phyloP scores from a whole-genome alignment of 2,113 vertebrate species.

The Macaca mulatta region DNA sequence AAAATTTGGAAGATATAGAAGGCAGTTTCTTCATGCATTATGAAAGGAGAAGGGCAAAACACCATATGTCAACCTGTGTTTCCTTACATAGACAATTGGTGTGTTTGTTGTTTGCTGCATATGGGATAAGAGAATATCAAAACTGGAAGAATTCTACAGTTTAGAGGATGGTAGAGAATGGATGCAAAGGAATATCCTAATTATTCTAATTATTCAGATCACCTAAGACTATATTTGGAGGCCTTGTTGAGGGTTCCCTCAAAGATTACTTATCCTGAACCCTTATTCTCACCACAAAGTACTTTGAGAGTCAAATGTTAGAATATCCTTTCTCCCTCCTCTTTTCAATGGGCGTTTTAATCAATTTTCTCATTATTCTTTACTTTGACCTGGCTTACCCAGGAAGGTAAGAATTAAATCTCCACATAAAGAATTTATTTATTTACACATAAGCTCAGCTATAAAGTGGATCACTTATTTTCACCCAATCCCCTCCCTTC shows the following conservation, averaged over 20 bases:
- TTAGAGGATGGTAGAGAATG: background rate
- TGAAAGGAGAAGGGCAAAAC: background rate
- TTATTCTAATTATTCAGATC: background rate
- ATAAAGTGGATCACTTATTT: background rate
- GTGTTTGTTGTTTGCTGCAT: background rate
- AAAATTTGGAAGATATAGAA: background rate
- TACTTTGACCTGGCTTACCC: background rate
- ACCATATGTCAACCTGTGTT: background rate
- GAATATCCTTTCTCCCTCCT: background rate
- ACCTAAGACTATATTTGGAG: background rate
- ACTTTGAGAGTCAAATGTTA: background rate
- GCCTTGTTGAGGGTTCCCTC: background rate
- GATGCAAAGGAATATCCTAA: background rate
- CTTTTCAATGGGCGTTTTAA: conserved; percentile 30
- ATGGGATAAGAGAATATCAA: background rate
- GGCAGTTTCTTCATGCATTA: background rate
- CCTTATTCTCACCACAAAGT: background rate
- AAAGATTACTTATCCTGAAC: background rate
- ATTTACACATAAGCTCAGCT: background rate
- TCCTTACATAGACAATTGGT: background rate
- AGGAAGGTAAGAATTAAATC: background rate
- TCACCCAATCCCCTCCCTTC: background rate
- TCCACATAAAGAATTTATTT: background rate
- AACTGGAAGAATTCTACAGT: background rate
- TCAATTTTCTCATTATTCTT: background rate